Percentiles rank a stretch among this genome's conserved stretches.
phyloP scores from a whole-genome alignment of 2,888 invertebrate genomes.

The Nomada fucata region DNA sequence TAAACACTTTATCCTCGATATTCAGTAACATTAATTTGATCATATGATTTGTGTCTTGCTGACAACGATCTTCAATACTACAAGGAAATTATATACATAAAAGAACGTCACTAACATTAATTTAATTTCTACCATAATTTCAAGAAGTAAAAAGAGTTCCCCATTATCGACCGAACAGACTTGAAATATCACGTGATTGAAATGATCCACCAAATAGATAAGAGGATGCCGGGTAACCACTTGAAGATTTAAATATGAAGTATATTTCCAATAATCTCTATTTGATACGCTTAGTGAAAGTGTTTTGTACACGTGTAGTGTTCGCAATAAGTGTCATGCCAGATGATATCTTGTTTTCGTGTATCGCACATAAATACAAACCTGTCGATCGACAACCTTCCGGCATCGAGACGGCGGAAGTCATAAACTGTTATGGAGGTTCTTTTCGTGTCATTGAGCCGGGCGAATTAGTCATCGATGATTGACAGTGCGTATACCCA shows the following conservation, averaged over 20 bases:
- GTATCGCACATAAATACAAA: not conserved
- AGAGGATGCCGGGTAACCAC: slow-evolving; percentile 4
- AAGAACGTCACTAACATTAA: slow-evolving; percentile 6
- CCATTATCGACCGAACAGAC: slow-evolving; percentile 17
- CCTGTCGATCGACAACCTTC: slow-evolving; percentile 50
- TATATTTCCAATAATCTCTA: slow-evolving; percentile 7
- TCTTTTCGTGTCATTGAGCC: slow-evolving; percentile 57
- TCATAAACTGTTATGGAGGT: slow-evolving; percentile 60
- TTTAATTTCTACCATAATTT: not conserved
- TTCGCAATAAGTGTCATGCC: slow-evolving; percentile 10
- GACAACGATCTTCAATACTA: not conserved
- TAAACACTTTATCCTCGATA: not conserved
- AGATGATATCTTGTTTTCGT: slow-evolving; percentile 23
- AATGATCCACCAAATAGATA: slow-evolving; percentile 2
- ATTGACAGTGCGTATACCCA: slow-evolving; percentile 31
- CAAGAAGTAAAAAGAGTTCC: not conserved
- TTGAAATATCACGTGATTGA: not conserved
- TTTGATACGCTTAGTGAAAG: slow-evolving; percentile 29
- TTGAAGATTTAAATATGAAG: slow-evolving; percentile 18
- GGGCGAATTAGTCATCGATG: slow-evolving; percentile 52
- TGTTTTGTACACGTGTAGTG: slow-evolving; percentile 16
- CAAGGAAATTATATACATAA: not conserved
- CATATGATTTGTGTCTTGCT: slow-evolving; percentile 1
- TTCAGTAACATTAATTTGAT: not conserved
- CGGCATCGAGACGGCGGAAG: slow-evolving; percentile 58